Base-by-base conservation (phyloP, 2,888 invertebrate species). In the Leptinotarsa tumamoca region DNA sequence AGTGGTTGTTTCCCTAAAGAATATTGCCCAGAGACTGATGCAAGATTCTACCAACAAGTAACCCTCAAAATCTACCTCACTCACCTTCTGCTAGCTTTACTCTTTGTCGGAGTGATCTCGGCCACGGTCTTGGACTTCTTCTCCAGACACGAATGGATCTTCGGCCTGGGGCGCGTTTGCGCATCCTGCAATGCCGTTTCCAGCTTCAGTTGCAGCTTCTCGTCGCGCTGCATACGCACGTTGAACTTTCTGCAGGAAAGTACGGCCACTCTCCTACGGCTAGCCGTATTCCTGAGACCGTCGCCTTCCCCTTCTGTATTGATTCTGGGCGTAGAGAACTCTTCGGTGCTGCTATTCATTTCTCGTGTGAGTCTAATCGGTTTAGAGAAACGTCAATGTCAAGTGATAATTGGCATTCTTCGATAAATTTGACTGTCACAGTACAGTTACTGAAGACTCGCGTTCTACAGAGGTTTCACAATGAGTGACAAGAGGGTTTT, bases 31-130 rank as follows among this genome's bases (percentile, higher is more conserved):
- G 10, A 43, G 0, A 10, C 10, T 43, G 10, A 4, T 10, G 43
- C 7, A 43, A 4, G 43, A 43, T 10, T 43, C 43, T 10, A 43
- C 10, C 43, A 13, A 43, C 43, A 43, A 43, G 43, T 43, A 0
- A 43, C 5, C 43, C 3, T 43, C 43, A 43, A 43, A 43, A 13
- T 43, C 43, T 43, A 43, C 3, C 5, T 2, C 49, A 77, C 74
- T 67, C 78, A 82, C 82, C 80, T 81, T 73, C 70, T 81, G 61
- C 77, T 81, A 3, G 67, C 51, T 71, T 76, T 79, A n/a, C 76
- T 83, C 75, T 84, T 84, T 14, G 84, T 84, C 3, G 87, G 86
- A 3, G 86, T 85, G 52, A 86, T 85, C 75, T 86, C 87, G 0
- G 86, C 85, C 13, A 87, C 80, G 15, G 82, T 84, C 13, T 76